Conservation (phyloP, 2,797 vertebrate genomes). For the Gobio occitaniae region DNA sequence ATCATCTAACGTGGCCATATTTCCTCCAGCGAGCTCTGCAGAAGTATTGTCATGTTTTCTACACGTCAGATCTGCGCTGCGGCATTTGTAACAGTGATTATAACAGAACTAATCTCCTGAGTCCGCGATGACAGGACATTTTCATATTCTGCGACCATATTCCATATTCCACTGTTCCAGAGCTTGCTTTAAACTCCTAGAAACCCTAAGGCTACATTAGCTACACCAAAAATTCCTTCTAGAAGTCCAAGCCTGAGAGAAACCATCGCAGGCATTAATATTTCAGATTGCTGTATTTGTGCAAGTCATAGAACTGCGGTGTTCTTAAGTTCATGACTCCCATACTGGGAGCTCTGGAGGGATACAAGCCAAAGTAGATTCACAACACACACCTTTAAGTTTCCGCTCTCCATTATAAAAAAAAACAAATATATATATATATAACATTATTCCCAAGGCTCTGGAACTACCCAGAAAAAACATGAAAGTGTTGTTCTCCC, state of each 20-base stretch:
- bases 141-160: conserved; percentile 7
- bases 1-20: conserved; percentile 27
- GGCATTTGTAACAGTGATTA: background rate
- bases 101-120: background rate
- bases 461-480: background rate
- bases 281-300: conserved; percentile 61
- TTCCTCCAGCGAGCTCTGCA: conserved; percentile 10
- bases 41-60: conserved; percentile 24
- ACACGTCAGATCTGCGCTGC: background rate
- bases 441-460: conserved; percentile 11
- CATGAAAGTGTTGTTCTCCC: background rate
- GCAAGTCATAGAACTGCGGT: conserved; percentile 38
- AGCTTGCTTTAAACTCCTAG: conserved; percentile 6
- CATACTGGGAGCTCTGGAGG: conserved; percentile 2
- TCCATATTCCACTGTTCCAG: conserved; percentile 1
- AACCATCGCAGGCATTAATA: conserved; percentile 58
- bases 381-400: background rate
- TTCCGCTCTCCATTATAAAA: background rate
- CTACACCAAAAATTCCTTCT: background rate
- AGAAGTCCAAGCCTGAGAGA: conserved; percentile 38
- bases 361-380: conserved; percentile 9
- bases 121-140: background rate
- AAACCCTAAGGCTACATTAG: conserved; percentile 1
- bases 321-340: conserved; percentile 3
- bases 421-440: background rate